Percentiles rank a stretch among this genome's conserved stretches.
Evolutionary conservation across 2,888 invertebrate genomes (phyloP).

Genomic region (Drosophila sordidula): DNA sequence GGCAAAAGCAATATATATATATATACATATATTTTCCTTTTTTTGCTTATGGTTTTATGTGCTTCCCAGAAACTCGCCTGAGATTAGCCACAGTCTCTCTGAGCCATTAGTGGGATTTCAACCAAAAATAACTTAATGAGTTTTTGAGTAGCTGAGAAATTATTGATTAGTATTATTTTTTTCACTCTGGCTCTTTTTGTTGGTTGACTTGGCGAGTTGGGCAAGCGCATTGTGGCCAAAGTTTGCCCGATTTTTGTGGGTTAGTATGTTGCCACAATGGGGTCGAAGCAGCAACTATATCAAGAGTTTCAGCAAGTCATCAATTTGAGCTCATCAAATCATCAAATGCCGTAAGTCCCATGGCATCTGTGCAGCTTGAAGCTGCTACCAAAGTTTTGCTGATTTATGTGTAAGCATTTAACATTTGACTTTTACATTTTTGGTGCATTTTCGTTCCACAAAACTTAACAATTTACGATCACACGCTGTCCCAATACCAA

Average conservation of each 20-base stretch:
- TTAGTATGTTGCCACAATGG: constrained; percentile 49
- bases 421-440: constrained; percentile 39
- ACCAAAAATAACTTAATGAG: constrained; percentile 61
- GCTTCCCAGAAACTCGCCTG: constrained; percentile 23
- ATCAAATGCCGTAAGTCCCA: constrained; percentile 11
- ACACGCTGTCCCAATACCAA: constrained; percentile 15
- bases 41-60: background rate
- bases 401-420: constrained; percentile 47
- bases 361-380: constrained; percentile 5
- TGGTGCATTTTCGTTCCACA: constrained; percentile 23
- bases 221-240: constrained; percentile 35
- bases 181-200: constrained; percentile 7
- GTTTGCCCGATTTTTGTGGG: constrained; percentile 46
- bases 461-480: constrained; percentile 41
- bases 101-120: constrained; percentile 47
- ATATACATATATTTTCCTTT: background rate
- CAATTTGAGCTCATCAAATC: constrained; percentile 9
- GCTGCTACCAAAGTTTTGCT: constrained; percentile 8
- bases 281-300: constrained; percentile 29
- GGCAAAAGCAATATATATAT: constrained; percentile 15
- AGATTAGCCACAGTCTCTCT: constrained; percentile 28
- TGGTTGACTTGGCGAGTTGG: constrained; percentile 29
- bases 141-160: constrained; percentile 72
- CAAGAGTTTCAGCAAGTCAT: constrained; percentile 44
- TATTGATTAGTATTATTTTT: constrained; percentile 60